phyloP scores from a whole-genome alignment of 2,888 invertebrate species.

The Nephrotoma appendiculata region DNA sequence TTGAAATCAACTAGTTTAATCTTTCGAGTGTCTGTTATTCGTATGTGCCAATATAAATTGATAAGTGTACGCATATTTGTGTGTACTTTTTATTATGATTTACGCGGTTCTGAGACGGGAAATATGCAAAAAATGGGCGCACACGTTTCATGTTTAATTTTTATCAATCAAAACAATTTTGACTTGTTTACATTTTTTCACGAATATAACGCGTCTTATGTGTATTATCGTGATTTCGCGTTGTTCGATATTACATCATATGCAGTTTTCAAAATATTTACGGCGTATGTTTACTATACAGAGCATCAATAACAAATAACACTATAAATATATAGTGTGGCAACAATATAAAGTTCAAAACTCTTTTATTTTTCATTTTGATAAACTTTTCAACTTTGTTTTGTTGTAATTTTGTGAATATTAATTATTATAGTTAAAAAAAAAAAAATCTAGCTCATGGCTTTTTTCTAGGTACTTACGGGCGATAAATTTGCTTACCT shows the following conservation, averaged over 20 bases:
- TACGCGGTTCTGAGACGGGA: not conserved
- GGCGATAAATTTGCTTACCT: conserved; percentile 38
- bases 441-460: not conserved
- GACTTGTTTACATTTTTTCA: not conserved
- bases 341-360: not conserved
- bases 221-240: not conserved
- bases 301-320: not conserved
- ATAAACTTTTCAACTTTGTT: not conserved
- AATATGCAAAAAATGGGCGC: not conserved
- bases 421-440: not conserved
- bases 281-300: not conserved
- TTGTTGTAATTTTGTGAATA: not conserved
- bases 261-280: not conserved
- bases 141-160: not conserved
- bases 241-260: not conserved
- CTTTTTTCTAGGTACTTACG: not conserved
- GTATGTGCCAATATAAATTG: not conserved
- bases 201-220: not conserved
- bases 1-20: not conserved
- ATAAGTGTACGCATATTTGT: not conserved
- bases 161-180: not conserved
- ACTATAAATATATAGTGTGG: not conserved
- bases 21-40: not conserved
- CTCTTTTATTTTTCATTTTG: not conserved
- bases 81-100: not conserved